A percentile compares a stretch with the other conserved stretches of the same genome.
These are phyloP conservation scores for Acronicta leporina DNA, from an alignment of 2,888 invertebrate species.

Conservation along the genomic window DNA sequence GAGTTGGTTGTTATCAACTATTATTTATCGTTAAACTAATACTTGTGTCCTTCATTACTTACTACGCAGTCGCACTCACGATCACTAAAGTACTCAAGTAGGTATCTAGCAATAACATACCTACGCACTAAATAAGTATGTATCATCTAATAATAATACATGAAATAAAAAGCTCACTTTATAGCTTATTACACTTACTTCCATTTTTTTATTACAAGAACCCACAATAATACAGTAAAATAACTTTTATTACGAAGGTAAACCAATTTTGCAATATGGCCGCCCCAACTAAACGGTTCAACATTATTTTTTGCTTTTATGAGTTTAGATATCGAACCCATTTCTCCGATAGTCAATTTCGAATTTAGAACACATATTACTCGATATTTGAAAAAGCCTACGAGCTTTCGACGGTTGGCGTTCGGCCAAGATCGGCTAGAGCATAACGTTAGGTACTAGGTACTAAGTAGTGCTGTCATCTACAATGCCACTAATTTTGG, in stretches of 20 bases:
- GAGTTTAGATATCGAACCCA: conserved; percentile 44
- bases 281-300: conserved; percentile 33
- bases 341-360: conserved; percentile 48
- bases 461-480: conserved; percentile 44
- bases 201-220: conserved; percentile 39
- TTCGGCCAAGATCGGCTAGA: conserved; percentile 64
- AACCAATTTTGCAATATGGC: conserved; percentile 51
- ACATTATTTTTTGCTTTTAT: conserved; percentile 44
- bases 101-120: conserved; percentile 33
- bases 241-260: conserved; percentile 52
- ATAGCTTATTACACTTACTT: conserved; percentile 51
- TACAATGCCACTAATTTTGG: conserved; percentile 59
- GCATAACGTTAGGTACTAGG: conserved; percentile 65
- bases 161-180: conserved; percentile 49
- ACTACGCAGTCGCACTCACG: too few relatives aligned
- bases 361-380: conserved; percentile 58
- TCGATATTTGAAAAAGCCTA: conserved; percentile 70
- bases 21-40: too few relatives aligned
- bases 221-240: conserved; percentile 38
- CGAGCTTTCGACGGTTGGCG: conserved; percentile 63
- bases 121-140: conserved; percentile 26
- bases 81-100: too few relatives aligned
- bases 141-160: conserved; percentile 36
- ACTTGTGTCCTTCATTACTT: too few relatives aligned
- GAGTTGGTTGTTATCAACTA: too few relatives aligned